Evolutionary conservation across 2,113 vertebrate species (phyloP).

Genomic region (Cavia aperea): DNA sequence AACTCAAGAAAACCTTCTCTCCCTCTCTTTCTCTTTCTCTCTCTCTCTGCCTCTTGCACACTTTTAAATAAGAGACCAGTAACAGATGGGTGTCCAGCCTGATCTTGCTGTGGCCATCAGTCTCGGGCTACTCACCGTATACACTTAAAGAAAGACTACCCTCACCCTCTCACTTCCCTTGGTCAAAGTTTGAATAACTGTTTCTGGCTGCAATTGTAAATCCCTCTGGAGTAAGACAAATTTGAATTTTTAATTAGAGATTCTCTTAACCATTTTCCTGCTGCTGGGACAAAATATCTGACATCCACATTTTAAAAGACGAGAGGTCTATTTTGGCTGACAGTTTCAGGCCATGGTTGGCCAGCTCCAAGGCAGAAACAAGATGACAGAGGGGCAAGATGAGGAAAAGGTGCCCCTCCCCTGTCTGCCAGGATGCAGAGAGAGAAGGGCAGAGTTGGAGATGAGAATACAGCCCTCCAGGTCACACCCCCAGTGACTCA

Average conservation of each 20-base stretch:
- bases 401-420: background rate
- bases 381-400: background rate
- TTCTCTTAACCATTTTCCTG: background rate
- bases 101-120: background rate
- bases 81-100: background rate
- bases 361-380: background rate
- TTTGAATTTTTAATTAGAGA: background rate
- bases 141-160: background rate
- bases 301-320: background rate
- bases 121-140: background rate
- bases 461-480: background rate
- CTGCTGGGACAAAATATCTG: background rate
- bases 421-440: background rate
- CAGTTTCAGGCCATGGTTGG: background rate
- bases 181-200: background rate
- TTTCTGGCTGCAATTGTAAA: background rate
- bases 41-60: background rate
- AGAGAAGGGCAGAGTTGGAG: background rate
- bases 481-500: background rate
- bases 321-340: background rate
- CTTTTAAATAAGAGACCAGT: conserved; percentile 7
- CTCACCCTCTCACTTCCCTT: background rate
- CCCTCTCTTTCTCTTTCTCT: no score
- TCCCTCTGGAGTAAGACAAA: background rate
- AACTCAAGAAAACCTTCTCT: background rate